Percentiles rank a stretch among this genome's conserved stretches.
Conservation (phyloP, 2,113 vertebrate species). For the Labeo catla region DNA sequence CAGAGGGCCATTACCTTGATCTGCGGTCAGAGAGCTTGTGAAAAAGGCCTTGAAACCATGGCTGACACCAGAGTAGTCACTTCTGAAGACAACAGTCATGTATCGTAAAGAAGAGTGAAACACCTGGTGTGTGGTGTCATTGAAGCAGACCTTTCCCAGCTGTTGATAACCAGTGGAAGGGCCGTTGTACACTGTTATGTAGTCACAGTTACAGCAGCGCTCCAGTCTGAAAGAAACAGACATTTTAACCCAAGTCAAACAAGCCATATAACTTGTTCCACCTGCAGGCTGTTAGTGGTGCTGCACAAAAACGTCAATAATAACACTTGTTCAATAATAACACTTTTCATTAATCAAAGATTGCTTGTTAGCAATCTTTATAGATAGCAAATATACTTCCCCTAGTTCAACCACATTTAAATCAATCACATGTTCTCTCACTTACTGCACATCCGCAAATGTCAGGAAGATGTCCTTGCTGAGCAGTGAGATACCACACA, state of each 20-base stretch:
- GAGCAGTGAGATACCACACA: constrained; percentile 80
- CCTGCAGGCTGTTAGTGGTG: too few species aligned
- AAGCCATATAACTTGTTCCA: too few species aligned
- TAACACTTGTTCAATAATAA: too few species aligned
- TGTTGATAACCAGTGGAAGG: constrained; percentile 53
- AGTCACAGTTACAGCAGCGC: constrained; percentile 83
- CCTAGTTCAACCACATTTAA: too few species aligned
- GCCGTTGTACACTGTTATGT: constrained; percentile 80
- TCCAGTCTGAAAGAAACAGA: constrained; percentile 75
- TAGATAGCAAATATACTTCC: too few species aligned
- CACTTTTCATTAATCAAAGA: too few species aligned
- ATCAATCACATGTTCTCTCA: constrained; percentile 45
- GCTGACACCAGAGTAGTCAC: constrained; percentile 63
- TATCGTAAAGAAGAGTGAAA: constrained; percentile 73
- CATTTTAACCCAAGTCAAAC: too few species aligned
- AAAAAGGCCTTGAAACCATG: constrained; percentile 73
- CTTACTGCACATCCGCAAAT: constrained; percentile 83
- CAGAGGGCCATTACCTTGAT: constrained; percentile 60
- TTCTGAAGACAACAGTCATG: constrained; percentile 76
- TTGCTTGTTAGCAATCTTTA: too few species aligned
- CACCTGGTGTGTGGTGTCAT: constrained; percentile 35
- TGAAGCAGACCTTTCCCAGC: constrained; percentile 70
- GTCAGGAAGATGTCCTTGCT: constrained; percentile 76
- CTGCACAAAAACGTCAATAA: too few species aligned
- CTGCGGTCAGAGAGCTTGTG: constrained; percentile 60